phyloP scores from a whole-genome alignment of 35 echinoderm and acorn worm genomes.

The Nesometra sesokonis region DNA sequence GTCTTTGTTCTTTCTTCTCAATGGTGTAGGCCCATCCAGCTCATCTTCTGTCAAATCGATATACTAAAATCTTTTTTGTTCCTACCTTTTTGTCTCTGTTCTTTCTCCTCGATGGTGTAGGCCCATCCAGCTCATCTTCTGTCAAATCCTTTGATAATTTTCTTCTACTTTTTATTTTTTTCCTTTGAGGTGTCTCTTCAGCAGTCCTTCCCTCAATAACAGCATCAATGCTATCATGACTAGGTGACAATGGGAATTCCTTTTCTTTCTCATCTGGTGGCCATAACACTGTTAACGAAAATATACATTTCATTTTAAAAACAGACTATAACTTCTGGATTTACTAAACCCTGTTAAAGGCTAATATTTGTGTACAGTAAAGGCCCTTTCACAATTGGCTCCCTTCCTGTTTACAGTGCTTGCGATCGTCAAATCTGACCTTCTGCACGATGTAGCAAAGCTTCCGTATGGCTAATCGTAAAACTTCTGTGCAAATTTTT shows the following conservation, averaged over 20 bases:
- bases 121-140: neutral
- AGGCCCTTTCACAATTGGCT: too few species aligned
- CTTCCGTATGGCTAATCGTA: too few species aligned
- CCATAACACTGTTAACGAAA: neutral
- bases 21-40: neutral
- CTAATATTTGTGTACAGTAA: too few species aligned
- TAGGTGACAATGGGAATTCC: neutral
- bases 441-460: too few species aligned
- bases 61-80: neutral
- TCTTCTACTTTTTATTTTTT: neutral
- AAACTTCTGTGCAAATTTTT: too few species aligned
- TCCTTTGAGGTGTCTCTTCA: neutral
- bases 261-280: neutral
- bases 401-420: too few species aligned
- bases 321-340: too few species aligned
- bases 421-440: too few species aligned
- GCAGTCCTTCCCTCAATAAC: neutral
- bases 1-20: neutral
- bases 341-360: too few species aligned
- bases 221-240: neutral
- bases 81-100: constrained; percentile 2
- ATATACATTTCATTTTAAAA: too few species aligned
- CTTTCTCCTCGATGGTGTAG: neutral
- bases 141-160: neutral
- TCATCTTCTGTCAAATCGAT: neutral